A percentile compares a stretch with the other conserved stretches of the same genome.
Evolutionary conservation across 2,888 invertebrate genomes (phyloP).

Genomic region (Erebia aethiops): DNA sequence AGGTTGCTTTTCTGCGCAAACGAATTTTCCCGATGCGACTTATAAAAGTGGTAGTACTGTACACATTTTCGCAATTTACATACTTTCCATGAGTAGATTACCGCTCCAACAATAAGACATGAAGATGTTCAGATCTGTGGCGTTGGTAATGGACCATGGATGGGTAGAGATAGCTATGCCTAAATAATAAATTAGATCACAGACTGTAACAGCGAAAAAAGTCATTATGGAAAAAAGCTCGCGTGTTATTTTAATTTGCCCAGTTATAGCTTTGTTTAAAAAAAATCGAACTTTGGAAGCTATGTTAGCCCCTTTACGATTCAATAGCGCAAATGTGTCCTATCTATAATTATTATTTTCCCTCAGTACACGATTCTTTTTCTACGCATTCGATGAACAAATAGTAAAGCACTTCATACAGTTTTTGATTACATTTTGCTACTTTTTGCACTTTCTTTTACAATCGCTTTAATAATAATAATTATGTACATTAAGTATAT

Average conservation of each 20-base stretch:
- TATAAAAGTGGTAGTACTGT: too few relatives aligned
- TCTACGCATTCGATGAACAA: constrained; percentile 15
- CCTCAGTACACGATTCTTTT: constrained; percentile 27
- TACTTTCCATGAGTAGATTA: background rate
- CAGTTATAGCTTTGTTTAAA: too few relatives aligned
- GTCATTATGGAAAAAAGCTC: too few relatives aligned
- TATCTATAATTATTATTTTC: constrained; percentile 16
- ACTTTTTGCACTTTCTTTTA: constrained; percentile 37
- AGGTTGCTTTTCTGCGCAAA: too few relatives aligned
- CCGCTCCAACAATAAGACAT: background rate
- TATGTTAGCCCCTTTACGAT: background rate
- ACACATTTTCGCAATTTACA: background rate
- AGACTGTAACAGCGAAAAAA: too few relatives aligned
- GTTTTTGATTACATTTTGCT: constrained; percentile 35
- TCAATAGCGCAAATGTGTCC: constrained; percentile 14
- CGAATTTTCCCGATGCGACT: too few relatives aligned
- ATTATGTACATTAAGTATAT: constrained; percentile 24
- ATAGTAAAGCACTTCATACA: constrained; percentile 25
- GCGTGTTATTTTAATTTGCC: too few relatives aligned
- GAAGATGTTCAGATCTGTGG: background rate
- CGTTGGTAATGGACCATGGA: background rate
- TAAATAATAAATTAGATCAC: background rate
- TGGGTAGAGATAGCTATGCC: background rate
- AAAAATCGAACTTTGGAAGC: too few relatives aligned
- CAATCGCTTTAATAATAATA: constrained; percentile 31